Evolutionary conservation across 2,113 vertebrate species (phyloP).

Genomic region (Tachuris rubrigastra): DNA sequence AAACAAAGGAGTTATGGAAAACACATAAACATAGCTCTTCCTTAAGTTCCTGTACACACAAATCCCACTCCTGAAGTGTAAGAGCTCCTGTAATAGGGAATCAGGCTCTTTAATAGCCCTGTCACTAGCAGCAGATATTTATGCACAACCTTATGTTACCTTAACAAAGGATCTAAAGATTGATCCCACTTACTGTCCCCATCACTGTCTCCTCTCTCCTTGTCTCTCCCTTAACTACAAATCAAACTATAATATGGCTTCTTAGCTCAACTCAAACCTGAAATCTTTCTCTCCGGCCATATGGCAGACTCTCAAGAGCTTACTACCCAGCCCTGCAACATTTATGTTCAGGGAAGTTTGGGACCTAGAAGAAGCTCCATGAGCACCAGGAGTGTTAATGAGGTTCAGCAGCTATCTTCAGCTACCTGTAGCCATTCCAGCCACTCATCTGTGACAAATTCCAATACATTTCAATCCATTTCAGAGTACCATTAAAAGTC

Average conservation of each 20-base stretch:
- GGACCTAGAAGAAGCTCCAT: neutral
- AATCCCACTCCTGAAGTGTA: neutral
- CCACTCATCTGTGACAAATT: neutral
- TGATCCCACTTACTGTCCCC: neutral
- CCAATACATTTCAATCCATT: neutral
- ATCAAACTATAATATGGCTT: neutral
- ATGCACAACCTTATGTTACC: neutral
- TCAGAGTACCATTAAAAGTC: neutral
- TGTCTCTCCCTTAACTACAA: neutral
- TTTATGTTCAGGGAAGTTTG: neutral
- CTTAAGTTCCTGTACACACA: neutral
- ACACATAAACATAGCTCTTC: neutral
- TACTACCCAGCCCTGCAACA: neutral
- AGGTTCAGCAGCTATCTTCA: neutral
- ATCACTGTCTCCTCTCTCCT: neutral
- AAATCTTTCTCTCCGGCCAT: neutral
- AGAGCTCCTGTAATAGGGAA: neutral
- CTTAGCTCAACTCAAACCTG: neutral
- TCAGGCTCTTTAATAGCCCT: neutral
- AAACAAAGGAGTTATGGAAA: neutral
- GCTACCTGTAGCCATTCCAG: neutral
- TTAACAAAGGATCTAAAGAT: neutral
- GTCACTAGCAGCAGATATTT: neutral
- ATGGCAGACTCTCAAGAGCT: neutral
- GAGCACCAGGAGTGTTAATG: neutral